Evolutionary conservation across 2,888 invertebrate species (phyloP).

Genomic region (Quadroppia sp.): DNA sequence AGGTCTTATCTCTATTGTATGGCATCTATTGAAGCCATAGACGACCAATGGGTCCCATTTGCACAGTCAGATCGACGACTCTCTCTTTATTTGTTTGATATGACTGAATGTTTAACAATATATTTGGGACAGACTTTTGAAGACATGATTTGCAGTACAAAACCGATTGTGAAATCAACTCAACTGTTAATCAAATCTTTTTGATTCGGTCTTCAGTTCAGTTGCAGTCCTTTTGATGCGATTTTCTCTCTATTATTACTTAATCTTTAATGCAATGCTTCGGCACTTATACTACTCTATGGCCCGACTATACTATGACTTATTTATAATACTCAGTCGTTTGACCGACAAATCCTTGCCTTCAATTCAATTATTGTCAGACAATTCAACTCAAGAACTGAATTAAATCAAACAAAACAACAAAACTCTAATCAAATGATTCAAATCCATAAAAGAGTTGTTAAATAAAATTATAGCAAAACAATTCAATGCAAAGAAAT

Average conservation of each 20-base stretch:
- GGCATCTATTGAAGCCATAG: neutral
- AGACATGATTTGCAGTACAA: neutral
- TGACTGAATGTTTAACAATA: neutral
- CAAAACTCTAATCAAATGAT: constrained; percentile 16
- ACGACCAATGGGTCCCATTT: neutral
- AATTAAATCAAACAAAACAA: constrained; percentile 6
- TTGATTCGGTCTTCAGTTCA: neutral
- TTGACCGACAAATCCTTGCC: constrained; percentile 15
- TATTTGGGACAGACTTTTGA: neutral
- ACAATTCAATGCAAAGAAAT: constrained; percentile 1
- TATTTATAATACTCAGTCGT: neutral
- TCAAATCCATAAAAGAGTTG: constrained; percentile 22
- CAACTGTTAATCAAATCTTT: constrained; percentile 1
- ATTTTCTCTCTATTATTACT: neutral
- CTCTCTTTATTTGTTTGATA: neutral
- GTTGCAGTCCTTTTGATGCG: neutral
- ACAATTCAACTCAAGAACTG: neutral
- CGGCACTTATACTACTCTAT: constrained; percentile 1
- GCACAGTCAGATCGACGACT: neutral
- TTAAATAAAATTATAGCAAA: constrained; percentile 14
- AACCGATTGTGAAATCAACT: neutral
- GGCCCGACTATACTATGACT: too few species aligned
- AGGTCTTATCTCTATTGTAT: neutral
- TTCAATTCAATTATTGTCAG: constrained; percentile 16
- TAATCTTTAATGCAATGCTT: constrained; percentile 13